phyloP scores from a whole-genome alignment of 2,888 invertebrate species.

The Sesamia inferens region DNA sequence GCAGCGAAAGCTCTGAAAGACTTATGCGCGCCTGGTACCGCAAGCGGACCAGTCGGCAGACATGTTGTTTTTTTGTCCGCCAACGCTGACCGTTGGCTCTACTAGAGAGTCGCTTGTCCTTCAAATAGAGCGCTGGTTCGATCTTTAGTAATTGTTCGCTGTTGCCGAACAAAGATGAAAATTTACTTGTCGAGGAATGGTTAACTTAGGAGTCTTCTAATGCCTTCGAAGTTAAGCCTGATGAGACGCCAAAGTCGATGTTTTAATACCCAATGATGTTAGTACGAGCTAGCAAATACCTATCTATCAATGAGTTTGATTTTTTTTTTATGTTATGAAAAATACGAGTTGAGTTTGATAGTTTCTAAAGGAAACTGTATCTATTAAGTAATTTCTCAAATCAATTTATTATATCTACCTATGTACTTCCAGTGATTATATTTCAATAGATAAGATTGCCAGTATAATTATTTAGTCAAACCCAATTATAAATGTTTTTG shows the following conservation, averaged over 20 bases:
- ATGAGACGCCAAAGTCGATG: not conserved
- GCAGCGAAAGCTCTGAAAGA: slow-evolving; percentile 79
- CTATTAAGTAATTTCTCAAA: slow-evolving; percentile 2
- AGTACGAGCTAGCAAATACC: not conserved
- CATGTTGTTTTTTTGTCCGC: slow-evolving; percentile 81
- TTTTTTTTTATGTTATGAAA: too few relatives aligned
- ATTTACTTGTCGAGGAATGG: not conserved
- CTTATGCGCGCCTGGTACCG: slow-evolving; percentile 84
- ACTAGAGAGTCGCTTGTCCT: slow-evolving; percentile 24
- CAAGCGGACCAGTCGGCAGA: slow-evolving; percentile 81
- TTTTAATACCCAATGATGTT: slow-evolving; percentile 8
- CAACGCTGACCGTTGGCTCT: slow-evolving; percentile 50
- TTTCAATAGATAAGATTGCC: slow-evolving; percentile 25
- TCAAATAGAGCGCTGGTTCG: slow-evolving; percentile 3
- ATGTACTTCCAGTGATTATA: not conserved
- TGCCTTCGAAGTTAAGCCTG: not conserved
- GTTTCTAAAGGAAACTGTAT: not conserved
- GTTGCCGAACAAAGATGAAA: not conserved
- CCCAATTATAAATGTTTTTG: slow-evolving; percentile 14
- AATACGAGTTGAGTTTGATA: too few relatives aligned
- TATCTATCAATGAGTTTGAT: too few relatives aligned
- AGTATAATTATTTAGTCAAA: slow-evolving; percentile 6
- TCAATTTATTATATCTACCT: slow-evolving; percentile 8
- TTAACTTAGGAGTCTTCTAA: not conserved
- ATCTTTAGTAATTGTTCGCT: not conserved